Conservation (phyloP, 2,888 invertebrate species). For the Dolichomitus sp. region DNA sequence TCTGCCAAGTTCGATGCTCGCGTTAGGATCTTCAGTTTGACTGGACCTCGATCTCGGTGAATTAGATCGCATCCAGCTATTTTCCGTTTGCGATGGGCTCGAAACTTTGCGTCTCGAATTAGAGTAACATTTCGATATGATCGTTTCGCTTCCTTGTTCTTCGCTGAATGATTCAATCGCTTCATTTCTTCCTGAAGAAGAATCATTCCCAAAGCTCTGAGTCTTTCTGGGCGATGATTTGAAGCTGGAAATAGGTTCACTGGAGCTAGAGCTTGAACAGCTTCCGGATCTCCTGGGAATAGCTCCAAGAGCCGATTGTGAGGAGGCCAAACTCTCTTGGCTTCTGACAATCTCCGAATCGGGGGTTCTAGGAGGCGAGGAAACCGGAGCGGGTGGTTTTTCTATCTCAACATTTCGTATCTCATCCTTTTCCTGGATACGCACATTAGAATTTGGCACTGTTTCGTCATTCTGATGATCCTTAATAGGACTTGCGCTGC, state of each 20-base stretch:
- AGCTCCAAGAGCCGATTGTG: conserved; percentile 83
- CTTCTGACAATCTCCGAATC: conserved; percentile 34
- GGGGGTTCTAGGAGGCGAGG: conserved; percentile 74
- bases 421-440: neutral
- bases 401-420: neutral
- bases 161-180: conserved; percentile 28
- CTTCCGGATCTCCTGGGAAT: conserved; percentile 76
- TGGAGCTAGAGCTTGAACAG: conserved; percentile 80
- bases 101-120: conserved; percentile 78
- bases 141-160: neutral
- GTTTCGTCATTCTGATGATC: conserved; percentile 5
- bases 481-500: conserved; percentile 60
- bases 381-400: conserved; percentile 69
- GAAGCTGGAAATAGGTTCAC: conserved; percentile 61
- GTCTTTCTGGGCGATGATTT: conserved; percentile 58
- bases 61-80: conserved; percentile 71
- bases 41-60: conserved; percentile 73
- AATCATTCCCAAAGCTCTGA: conserved; percentile 27
- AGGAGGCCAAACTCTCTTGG: conserved; percentile 78
- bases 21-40: conserved; percentile 64
- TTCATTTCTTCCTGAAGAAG: conserved; percentile 19
- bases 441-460: neutral
- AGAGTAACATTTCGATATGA: neutral
- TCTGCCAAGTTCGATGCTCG: conserved; percentile 47
- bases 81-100: conserved; percentile 83